Percentiles rank a stretch among this genome's conserved stretches.
Conservation (phyloP, 1,140 invertebrate genomes). For the Stenopsyche tienmushanensis region DNA sequence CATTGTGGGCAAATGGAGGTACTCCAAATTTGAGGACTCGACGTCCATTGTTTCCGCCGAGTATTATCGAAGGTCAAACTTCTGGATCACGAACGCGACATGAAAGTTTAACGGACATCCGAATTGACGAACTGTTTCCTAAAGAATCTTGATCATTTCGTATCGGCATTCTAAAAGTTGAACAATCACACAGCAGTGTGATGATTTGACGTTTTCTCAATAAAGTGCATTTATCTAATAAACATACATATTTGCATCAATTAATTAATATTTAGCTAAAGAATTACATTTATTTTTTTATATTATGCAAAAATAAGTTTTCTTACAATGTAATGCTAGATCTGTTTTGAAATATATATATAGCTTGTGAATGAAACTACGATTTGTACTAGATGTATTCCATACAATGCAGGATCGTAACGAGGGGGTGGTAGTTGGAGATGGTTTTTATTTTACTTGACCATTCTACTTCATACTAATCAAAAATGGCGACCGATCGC, state of each 20-base stretch:
- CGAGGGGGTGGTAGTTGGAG: too few relatives aligned
- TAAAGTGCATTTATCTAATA: background rate
- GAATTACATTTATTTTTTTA: background rate
- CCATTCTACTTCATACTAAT: too few relatives aligned
- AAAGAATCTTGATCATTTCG: background rate
- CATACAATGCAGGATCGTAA: too few relatives aligned
- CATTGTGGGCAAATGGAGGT: conserved; percentile 7
- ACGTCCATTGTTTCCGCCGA: conserved; percentile 18
- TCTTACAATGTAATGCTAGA: background rate
- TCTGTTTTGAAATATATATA: background rate
- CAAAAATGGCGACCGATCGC: too few relatives aligned
- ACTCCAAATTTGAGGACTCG: conserved; percentile 23
- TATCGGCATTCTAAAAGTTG: too few relatives aligned
- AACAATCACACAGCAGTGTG: background rate
- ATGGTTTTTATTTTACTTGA: too few relatives aligned
- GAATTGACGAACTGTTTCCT: conserved; percentile 19
- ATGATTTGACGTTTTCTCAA: background rate
- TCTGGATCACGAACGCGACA: conserved; percentile 25
- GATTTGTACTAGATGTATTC: too few relatives aligned
- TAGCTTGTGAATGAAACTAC: too few relatives aligned
- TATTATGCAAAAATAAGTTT: background rate
- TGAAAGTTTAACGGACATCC: conserved; percentile 35
- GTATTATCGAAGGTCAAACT: conserved; percentile 23
- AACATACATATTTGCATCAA: background rate
- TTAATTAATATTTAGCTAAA: too few relatives aligned